Evolutionary conservation across 2,888 invertebrate species (phyloP).

Genomic region (Allacma fusca): DNA sequence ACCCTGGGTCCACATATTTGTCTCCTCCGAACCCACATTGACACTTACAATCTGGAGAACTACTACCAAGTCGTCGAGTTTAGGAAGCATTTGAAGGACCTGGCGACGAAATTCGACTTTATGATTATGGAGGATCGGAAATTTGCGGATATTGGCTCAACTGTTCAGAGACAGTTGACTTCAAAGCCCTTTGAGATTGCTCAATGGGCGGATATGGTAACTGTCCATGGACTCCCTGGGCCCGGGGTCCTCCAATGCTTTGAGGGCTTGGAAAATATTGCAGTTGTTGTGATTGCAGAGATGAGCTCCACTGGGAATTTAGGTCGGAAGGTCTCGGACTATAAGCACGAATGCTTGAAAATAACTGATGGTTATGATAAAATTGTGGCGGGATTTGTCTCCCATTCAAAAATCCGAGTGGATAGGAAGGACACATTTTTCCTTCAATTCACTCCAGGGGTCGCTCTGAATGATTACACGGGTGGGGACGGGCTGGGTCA

Average conservation of each 20-base stretch:
- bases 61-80: slow-evolving; percentile 78
- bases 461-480: slow-evolving; percentile 71
- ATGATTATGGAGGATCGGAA: slow-evolving; percentile 95
- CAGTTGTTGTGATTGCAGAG: slow-evolving; percentile 79
- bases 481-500: slow-evolving; percentile 83
- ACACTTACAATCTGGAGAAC: slow-evolving; percentile 64
- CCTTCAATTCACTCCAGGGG: slow-evolving; percentile 92
- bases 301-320: slow-evolving; percentile 77
- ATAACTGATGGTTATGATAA: slow-evolving; percentile 78
- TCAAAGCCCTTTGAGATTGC: slow-evolving; percentile 66
- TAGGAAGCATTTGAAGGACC: slow-evolving; percentile 64
- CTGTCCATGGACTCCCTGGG: slow-evolving; percentile 89
- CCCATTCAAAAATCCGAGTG: slow-evolving; percentile 72
- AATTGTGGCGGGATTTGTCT: slow-evolving; percentile 87
- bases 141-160: slow-evolving; percentile 95
- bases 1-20: slow-evolving; percentile 76
- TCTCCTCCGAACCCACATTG: slow-evolving; percentile 69
- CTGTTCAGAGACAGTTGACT: slow-evolving; percentile 76
- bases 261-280: slow-evolving; percentile 64
- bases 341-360: slow-evolving; percentile 74
- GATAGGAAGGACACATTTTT: slow-evolving; percentile 68
- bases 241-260: slow-evolving; percentile 72
- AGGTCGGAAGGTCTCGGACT: too few relatives aligned
- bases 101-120: slow-evolving; percentile 69
- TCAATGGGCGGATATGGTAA: slow-evolving; percentile 91